phyloP scores from a whole-genome alignment of 1,140 invertebrate species.

The Antheraea pernyi region DNA sequence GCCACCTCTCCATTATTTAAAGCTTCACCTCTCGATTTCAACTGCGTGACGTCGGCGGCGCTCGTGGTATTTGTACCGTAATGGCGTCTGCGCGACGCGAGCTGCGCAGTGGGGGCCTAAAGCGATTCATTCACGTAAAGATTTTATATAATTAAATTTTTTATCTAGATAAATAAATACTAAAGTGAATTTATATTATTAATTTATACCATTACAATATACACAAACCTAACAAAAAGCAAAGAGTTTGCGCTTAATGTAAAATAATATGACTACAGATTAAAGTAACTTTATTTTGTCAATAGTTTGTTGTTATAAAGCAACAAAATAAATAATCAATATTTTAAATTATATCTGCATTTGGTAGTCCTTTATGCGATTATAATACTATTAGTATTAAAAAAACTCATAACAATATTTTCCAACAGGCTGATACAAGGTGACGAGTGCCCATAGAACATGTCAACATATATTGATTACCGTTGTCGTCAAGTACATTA shows the following conservation, averaged over 20 bases:
- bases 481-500: no score
- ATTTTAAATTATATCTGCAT: no score
- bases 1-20: conserved; percentile 75
- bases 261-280: background rate
- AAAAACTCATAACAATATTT: no score
- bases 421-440: no score
- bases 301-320: background rate
- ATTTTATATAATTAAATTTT: background rate
- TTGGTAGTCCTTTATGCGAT: no score
- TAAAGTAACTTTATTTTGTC: background rate
- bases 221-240: background rate
- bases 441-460: no score
- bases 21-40: conserved; percentile 73
- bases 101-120: conserved; percentile 64
- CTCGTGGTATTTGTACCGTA: conserved; percentile 54
- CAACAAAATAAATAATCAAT: background rate
- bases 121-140: conserved; percentile 36
- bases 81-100: conserved; percentile 58
- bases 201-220: background rate
- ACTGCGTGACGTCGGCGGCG: conserved; percentile 67
- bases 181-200: no score
- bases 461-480: no score
- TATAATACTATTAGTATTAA: no score
- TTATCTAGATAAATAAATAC: background rate
- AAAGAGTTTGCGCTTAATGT: background rate